A percentile compares a stretch with the other conserved stretches of the same genome.
These are phyloP conservation scores for Isoperla grammatica DNA, from an alignment of 2,888 invertebrate genomes.

Conservation along the genomic window DNA sequence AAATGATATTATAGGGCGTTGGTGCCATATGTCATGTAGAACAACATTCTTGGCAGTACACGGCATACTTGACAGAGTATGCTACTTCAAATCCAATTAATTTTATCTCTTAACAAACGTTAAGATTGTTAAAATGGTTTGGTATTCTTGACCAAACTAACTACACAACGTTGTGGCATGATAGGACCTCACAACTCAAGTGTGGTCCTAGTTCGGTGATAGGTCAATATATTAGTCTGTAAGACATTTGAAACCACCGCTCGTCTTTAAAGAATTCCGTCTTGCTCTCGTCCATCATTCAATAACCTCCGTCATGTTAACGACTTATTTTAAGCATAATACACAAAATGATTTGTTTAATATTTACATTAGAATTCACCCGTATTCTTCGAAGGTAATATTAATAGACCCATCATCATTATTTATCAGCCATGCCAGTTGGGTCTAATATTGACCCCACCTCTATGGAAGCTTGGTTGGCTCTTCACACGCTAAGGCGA, in stretches of 20 bases:
- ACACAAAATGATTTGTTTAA: not conserved
- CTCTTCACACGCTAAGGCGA: not conserved
- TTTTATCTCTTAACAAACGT: too few species aligned
- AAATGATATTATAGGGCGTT: too few species aligned
- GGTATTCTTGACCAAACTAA: too few species aligned
- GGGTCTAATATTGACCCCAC: not conserved
- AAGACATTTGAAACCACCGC: not conserved
- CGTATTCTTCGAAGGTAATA: not conserved
- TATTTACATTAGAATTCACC: conserved; percentile 7
- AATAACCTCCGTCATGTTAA: not conserved
- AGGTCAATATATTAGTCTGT: too few species aligned
- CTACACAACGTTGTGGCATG: too few species aligned
- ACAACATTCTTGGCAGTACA: too few species aligned
- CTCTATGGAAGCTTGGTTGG: not conserved
- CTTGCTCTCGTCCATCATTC: not conserved
- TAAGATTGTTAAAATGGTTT: too few species aligned
- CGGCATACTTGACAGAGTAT: too few species aligned
- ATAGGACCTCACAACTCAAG: too few species aligned
- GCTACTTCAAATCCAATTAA: too few species aligned
- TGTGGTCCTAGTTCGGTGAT: too few species aligned
- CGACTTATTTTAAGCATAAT: not conserved
- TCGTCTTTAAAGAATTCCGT: not conserved
- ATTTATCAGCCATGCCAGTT: conserved; percentile 1
- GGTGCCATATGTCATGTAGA: too few species aligned
- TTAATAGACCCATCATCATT: not conserved